Evolutionary conservation across 2,797 vertebrate genomes (phyloP).

Genomic region (Streptopelia turtur): DNA sequence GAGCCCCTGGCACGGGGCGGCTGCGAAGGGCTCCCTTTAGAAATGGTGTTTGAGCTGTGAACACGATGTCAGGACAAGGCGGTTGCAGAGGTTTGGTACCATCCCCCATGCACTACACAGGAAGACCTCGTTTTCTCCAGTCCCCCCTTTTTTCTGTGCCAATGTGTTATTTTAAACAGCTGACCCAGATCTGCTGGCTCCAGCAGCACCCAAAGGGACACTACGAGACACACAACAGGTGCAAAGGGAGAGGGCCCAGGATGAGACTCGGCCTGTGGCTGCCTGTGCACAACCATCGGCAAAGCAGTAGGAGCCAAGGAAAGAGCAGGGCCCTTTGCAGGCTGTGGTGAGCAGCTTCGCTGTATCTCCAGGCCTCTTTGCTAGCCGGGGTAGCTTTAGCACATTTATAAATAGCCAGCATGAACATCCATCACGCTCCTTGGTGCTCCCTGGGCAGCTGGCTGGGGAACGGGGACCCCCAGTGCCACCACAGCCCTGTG

Average conservation of each 20-base stretch:
- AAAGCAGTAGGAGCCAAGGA: background rate
- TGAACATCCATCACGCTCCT: background rate
- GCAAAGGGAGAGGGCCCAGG: background rate
- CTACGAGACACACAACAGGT: background rate
- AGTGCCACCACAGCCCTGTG: rapidly evolving
- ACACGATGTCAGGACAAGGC: background rate
- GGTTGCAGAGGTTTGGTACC: background rate
- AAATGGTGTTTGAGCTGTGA: background rate
- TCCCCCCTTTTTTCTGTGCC: conserved; percentile 35
- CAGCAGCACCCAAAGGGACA: conserved; percentile 56
- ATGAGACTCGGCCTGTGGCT: background rate
- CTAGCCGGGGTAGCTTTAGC: conserved; percentile 15
- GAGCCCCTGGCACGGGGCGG: rapidly evolving
- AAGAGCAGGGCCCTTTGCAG: background rate
- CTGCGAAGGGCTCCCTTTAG: background rate
- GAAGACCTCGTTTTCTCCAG: conserved; percentile 60
- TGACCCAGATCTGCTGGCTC: conserved; percentile 75
- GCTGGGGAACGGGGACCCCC: background rate
- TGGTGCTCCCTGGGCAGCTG: background rate
- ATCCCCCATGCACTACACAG: rapidly evolving
- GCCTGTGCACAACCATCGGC: rapidly evolving
- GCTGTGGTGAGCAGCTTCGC: background rate
- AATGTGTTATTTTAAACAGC: conserved; percentile 76
- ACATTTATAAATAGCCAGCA: background rate
- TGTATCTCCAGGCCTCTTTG: background rate